These are phyloP conservation scores for Ficedula albicollis DNA, from an alignment of 2,797 vertebrate genomes.

Conservation along the genomic window DNA sequence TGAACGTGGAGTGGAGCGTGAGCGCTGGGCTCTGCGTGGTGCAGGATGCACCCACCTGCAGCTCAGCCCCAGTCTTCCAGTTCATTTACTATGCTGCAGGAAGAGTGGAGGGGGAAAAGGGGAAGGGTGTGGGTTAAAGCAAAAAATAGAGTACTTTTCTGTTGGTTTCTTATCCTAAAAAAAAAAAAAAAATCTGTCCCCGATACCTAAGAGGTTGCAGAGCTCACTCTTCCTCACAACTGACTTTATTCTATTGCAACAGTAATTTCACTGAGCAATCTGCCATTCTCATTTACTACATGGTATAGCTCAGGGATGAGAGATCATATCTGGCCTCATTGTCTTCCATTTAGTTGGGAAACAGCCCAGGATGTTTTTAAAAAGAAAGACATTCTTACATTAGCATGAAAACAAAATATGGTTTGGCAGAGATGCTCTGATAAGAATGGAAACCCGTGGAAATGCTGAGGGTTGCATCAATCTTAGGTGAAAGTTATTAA, in stretches of 20 bases:
- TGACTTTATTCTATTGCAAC: neutral
- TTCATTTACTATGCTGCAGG: neutral
- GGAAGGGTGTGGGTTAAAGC: neutral
- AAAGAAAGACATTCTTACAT: neutral
- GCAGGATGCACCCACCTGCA: neutral
- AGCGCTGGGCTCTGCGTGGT: neutral
- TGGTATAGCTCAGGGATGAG: neutral
- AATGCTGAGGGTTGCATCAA: neutral
- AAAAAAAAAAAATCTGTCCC: neutral
- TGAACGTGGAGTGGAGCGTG: fast-evolving
- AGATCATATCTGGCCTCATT: neutral
- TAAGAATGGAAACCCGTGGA: neutral
- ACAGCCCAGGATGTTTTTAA: neutral
- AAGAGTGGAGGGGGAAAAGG: neutral
- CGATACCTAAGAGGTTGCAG: fast-evolving
- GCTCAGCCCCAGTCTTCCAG: neutral
- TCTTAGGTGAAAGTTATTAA: neutral
- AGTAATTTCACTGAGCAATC: neutral
- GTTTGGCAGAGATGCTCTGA: neutral
- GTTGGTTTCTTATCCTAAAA: neutral
- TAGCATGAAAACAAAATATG: neutral
- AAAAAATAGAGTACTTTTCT: neutral
- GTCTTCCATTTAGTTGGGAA: neutral
- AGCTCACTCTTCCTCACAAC: neutral
- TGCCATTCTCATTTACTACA: neutral